These are phyloP conservation scores for Caenorhabditis elegans DNA, from an alignment of 1,140 invertebrate species.

Conservation along the genomic window DNA sequence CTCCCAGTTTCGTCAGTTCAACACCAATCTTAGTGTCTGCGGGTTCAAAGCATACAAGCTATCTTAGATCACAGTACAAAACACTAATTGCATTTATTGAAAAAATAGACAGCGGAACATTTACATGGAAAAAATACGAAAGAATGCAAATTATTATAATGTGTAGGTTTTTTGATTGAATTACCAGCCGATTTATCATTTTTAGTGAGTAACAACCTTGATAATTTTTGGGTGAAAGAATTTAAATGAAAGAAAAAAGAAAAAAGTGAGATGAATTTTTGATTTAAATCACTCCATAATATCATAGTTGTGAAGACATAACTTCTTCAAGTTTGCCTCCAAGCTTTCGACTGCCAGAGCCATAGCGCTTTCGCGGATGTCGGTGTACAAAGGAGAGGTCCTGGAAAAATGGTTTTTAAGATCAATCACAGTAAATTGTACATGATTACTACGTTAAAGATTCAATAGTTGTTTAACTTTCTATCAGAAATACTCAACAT, in stretches of 20 bases:
- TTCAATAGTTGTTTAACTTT: too few relatives aligned
- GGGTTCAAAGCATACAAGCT: neutral
- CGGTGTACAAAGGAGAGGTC: conserved; percentile 57
- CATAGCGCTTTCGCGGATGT: conserved; percentile 56
- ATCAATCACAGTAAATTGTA: too few relatives aligned
- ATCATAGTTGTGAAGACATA: conserved; percentile 54
- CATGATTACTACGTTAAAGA: too few relatives aligned
- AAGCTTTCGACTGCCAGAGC: conserved; percentile 53
- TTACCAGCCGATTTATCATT: too few relatives aligned
- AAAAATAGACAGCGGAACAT: neutral
- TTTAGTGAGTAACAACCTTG: too few relatives aligned
- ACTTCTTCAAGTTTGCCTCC: conserved; percentile 57
- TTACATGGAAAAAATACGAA: too few relatives aligned
- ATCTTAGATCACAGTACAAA: neutral
- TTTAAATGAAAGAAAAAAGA: too few relatives aligned
- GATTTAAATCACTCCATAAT: conserved; percentile 10
- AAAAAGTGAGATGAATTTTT: neutral
- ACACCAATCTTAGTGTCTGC: neutral
- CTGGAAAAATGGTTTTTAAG: too few relatives aligned
- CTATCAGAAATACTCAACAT: too few relatives aligned
- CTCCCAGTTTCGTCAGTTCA: neutral
- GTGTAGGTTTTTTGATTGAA: too few relatives aligned
- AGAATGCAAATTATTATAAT: too few relatives aligned
- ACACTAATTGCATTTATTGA: neutral
- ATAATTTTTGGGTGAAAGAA: too few relatives aligned